phyloP scores from a whole-genome alignment of 2,113 vertebrate species.

The Notothenia rossii region DNA sequence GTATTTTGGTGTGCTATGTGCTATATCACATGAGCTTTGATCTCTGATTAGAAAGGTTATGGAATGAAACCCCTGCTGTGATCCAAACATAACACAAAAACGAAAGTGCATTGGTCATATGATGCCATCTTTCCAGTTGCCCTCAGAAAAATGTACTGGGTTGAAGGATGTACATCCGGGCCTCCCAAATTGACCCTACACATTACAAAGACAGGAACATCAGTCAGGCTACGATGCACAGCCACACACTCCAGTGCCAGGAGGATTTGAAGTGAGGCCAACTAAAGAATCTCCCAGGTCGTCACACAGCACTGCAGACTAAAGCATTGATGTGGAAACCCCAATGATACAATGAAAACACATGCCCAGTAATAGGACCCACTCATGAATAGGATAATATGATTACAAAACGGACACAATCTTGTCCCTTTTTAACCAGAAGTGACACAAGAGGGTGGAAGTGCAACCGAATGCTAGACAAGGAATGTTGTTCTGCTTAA shows the following conservation, averaged over 20 bases:
- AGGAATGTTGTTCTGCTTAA: too few relatives aligned
- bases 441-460: too few relatives aligned
- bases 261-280: not conserved
- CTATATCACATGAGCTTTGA: not conserved
- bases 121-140: not conserved
- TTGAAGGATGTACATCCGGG: not conserved
- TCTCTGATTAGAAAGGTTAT: not conserved
- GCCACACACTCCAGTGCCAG: not conserved
- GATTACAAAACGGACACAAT: not conserved
- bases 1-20: not conserved
- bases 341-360: not conserved
- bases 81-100: not conserved
- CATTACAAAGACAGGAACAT: conserved; percentile 6
- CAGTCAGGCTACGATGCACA: not conserved
- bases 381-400: not conserved
- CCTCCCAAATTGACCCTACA: not conserved
- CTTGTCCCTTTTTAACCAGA: too few relatives aligned
- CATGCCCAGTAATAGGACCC: too few relatives aligned
- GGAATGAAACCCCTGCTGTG: not conserved
- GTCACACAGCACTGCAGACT: not conserved
- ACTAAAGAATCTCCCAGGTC: not conserved
- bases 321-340: not conserved
- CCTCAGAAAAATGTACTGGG: not conserved
- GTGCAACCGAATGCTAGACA: too few relatives aligned
- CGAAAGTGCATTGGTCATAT: not conserved